Evolutionary conservation across 1,140 invertebrate species (phyloP), one percentile per base, ranked within the genome.

Genomic region (Zaprionus lachaisei): DNA sequence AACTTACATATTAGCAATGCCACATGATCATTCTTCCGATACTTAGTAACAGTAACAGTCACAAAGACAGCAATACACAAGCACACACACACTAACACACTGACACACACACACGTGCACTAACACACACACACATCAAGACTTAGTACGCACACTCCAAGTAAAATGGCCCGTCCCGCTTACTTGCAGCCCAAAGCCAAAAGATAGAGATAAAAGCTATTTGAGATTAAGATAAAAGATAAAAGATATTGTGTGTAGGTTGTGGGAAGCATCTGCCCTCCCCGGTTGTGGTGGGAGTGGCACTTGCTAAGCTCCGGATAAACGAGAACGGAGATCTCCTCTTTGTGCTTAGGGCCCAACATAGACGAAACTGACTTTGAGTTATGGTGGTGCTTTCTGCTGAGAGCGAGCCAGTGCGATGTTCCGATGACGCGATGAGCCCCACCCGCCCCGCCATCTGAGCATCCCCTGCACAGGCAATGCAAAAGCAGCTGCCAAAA

Each of bases 371-470:
- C 84, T 89, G 84, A 81, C 85, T 92, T 92, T 92, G 91, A 92
- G 91, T 89, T 91, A 86, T 92, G 91, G 91, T 92, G 91, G 91
- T 92, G 91, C 91, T 92, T 92, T 92, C 91, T 92, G 86, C 91
- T 86, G 91, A 92, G 91, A 79, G 22, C 17, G 72, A 83, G 81
- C 79, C 82, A 77, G 41, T 17, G 72, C 72, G 83, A 72, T 90
- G 81, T 89, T 91, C 74, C 66, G 64, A 87, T 78, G 67, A 47
- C 24, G 37, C 9, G 31, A 34, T 41, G 38, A 72, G 84, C 80
- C 71, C 71, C 65, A 7, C 72, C 66, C 61, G 65, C 76, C 70
- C 31, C 31, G 31, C 31, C n/a, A 17, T 17, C n/a, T 5, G 15
- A 41, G 37, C 37, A 38, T 38, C 14, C 14, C 4, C 12, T 5